phyloP scores from a whole-genome alignment of 2,797 vertebrate genomes.

The Urocyon cinereoargenteus region DNA sequence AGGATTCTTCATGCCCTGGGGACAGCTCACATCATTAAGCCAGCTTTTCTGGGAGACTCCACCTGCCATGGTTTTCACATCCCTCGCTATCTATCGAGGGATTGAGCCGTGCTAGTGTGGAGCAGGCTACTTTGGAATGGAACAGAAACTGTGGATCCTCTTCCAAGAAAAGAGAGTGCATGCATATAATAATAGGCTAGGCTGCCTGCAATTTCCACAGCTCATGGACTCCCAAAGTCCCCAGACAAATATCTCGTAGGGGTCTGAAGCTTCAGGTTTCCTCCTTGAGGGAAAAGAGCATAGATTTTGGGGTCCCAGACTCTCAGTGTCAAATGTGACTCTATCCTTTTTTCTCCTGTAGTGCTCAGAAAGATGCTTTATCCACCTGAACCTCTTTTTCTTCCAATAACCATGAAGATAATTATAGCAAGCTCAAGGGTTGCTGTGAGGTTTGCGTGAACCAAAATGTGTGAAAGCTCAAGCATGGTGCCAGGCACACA shows the following conservation, averaged over 20 bases:
- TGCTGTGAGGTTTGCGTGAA: not conserved
- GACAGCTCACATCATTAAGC: not conserved
- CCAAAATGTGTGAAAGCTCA: not conserved
- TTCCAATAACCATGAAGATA: not conserved
- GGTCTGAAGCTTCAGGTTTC: not conserved
- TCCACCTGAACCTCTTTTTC: not conserved
- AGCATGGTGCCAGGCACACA: not conserved
- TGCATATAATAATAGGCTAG: fast-evolving
- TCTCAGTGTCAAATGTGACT: not conserved
- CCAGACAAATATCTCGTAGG: not conserved
- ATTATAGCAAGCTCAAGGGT: not conserved
- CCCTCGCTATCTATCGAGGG: not conserved
- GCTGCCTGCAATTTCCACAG: not conserved
- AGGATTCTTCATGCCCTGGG: not conserved
- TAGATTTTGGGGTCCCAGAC: not conserved
- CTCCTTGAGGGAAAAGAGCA: not conserved
- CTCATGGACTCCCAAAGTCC: not conserved
- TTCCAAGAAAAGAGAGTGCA: not conserved
- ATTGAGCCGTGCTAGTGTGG: no score
- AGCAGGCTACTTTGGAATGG: not conserved
- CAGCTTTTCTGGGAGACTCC: not conserved
- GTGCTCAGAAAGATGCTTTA: not conserved
- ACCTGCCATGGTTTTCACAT: not conserved
- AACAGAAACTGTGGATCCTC: not conserved
- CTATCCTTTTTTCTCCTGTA: not conserved